These are phyloP conservation scores for Puffinus mauretanicus DNA, from an alignment of 2,113 vertebrate species.

Conservation along the genomic window DNA sequence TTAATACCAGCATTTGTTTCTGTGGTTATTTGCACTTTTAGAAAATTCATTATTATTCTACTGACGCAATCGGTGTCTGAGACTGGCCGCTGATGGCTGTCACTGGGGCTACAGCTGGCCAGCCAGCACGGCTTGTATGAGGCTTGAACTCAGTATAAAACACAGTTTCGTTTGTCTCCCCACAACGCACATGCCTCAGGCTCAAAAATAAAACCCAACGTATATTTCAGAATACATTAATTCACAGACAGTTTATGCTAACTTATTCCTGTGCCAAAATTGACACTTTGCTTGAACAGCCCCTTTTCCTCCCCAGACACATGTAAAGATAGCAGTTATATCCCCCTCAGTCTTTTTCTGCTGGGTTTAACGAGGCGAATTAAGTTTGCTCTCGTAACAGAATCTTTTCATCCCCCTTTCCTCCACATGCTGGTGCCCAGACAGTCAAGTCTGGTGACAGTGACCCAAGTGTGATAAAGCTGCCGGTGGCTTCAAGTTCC, in stretches of 20 bases:
- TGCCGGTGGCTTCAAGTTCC: not conserved
- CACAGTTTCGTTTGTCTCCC: not conserved
- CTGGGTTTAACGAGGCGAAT: not conserved
- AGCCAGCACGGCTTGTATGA: fast-evolving
- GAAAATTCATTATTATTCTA: not conserved
- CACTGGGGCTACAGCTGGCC: not conserved
- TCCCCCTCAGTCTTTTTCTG: not conserved
- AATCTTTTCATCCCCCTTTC: not conserved
- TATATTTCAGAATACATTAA: not conserved
- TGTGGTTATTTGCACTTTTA: not conserved
- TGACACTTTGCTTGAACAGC: not conserved
- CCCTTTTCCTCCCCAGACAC: not conserved
- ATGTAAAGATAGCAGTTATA: not conserved
- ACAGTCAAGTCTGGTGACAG: fast-evolving
- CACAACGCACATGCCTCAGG: not conserved
- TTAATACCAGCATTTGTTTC: not conserved
- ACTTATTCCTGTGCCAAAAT: not conserved
- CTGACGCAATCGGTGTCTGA: not conserved
- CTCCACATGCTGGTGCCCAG: not conserved
- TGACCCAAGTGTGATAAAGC: not conserved
- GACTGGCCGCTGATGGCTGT: not conserved
- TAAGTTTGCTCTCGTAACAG: not conserved
- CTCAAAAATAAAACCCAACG: not conserved
- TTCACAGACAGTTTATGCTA: not conserved
- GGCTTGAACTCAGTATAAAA: not conserved